Base-by-base conservation (phyloP, 1,140 invertebrate species). In the Mercenaria mercenaria region DNA sequence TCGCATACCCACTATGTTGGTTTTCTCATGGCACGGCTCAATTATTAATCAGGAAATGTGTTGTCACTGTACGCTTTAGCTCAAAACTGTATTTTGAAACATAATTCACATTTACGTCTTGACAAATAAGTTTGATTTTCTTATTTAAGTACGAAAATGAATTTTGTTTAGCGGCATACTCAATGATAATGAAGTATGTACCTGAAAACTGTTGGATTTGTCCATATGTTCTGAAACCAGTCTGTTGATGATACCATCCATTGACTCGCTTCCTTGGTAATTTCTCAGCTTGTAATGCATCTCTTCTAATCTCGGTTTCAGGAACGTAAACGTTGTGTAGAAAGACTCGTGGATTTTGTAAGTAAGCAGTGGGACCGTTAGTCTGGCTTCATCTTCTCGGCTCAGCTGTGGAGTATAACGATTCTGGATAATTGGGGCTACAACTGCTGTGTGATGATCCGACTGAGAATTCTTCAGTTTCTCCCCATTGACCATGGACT, bases 291-390 rank as follows among this genome's bases (percentile, higher is more conserved):
- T 93, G 26, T 91, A 91, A 41, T 88, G 88, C 93, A 95, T 94
- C 79, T 94, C 94, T 32, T 81, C 52, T 26, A 95, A 84, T 69
- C 92, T 86, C 0, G 76, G 64, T 59, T 93, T 93, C 56, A 94
- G 90, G 82, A 93, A 93, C 43, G 93, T 94, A 88, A 95, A 95
- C 20, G 93, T 94, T 47, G 90, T 89, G 74, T 88, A 88, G 91
- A 93, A 95, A 52, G 94, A 93, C 76, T 94, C 94, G 34, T 94
- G 92, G 76, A 95, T 93, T 86, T 91, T 92, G 59, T 90, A 91
- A 13, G 93, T 94, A 90, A 95, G 92, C 59, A 92, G 91, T 0
- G 94, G 93, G 67, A 94, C 90, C n/a, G 93, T 94, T 43, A 94
- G 91, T 86, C 93, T 92, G 6, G 92, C 87, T 61, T 93, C 94